Conservation (phyloP, 1,140 invertebrate species). For the Cotesia vestalis region DNA sequence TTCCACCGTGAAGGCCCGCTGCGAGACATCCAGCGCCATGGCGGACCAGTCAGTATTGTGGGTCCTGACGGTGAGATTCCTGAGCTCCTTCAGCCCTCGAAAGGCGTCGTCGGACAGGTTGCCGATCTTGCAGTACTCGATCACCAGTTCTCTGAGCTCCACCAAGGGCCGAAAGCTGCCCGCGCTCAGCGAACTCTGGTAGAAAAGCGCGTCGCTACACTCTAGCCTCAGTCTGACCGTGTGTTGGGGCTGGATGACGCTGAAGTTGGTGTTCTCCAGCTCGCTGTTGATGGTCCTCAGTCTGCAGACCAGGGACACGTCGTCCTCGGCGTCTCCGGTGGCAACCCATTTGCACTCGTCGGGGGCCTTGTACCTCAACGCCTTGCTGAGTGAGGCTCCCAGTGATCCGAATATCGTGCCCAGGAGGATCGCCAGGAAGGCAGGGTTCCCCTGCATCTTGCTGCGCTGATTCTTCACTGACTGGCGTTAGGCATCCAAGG, state of each 20-base stretch:
- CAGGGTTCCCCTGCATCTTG: slow-evolving; percentile 62
- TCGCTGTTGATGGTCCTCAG: slow-evolving; percentile 88
- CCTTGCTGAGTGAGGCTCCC: slow-evolving; percentile 75
- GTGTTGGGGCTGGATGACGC: slow-evolving; percentile 86
- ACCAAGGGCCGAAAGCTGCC: slow-evolving; percentile 85
- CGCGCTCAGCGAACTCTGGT: slow-evolving; percentile 84
- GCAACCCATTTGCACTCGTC: slow-evolving; percentile 86
- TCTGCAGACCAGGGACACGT: slow-evolving; percentile 81
- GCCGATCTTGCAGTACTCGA: slow-evolving; percentile 90
- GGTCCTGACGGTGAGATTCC: slow-evolving; percentile 85
- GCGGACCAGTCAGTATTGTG: slow-evolving; percentile 90
- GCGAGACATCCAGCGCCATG: slow-evolving; percentile 81
- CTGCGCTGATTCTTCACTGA: slow-evolving; percentile 17
- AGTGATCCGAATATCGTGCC: slow-evolving; percentile 75
- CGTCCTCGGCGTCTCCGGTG: slow-evolving; percentile 71
- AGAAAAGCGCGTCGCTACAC: slow-evolving; percentile 85
- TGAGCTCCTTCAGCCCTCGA: slow-evolving; percentile 79
- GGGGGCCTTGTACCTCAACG: slow-evolving; percentile 80
- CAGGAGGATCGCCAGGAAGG: slow-evolving; percentile 69
- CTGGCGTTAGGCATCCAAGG: not conserved
- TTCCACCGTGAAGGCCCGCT: slow-evolving; percentile 78
- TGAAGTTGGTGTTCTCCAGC: slow-evolving; percentile 89
- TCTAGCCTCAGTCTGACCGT: slow-evolving; percentile 82
- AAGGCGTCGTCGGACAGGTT: slow-evolving; percentile 87
- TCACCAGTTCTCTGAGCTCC: slow-evolving; percentile 82